Percentiles rank a stretch among this genome's conserved stretches.
These are phyloP conservation scores for Sorex maritimensis DNA, from an alignment of 2,797 vertebrate species.

Conservation along the genomic window DNA sequence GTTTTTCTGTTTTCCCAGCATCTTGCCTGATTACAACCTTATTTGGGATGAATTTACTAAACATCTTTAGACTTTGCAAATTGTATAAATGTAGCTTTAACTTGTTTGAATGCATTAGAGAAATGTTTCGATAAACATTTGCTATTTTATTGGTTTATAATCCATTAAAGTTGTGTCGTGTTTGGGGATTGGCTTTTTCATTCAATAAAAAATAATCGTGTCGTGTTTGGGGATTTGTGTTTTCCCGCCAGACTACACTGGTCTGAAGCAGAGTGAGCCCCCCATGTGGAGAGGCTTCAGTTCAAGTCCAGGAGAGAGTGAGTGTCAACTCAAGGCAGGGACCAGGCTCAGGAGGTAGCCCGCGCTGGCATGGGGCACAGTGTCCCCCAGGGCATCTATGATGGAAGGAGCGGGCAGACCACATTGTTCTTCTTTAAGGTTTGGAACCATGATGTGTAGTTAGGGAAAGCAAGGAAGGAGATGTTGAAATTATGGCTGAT, in stretches of 20 bases:
- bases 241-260: no score
- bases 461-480: not conserved
- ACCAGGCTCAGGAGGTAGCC: no score
- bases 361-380: no score
- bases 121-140: constrained; percentile 28
- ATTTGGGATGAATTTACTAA: not conserved
- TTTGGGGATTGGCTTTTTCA: constrained; percentile 25
- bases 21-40: not conserved
- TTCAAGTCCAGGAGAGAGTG: not conserved
- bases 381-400: no score
- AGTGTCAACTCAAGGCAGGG: not conserved
- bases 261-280: not conserved
- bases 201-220: not conserved
- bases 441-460: not conserved
- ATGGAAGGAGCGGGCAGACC: not conserved
- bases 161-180: not conserved
- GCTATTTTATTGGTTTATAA: constrained; percentile 25
- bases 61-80: not conserved
- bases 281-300: no score
- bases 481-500: not conserved
- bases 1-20: not conserved
- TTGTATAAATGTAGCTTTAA: not conserved
- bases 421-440: not conserved
- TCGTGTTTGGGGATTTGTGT: no score
- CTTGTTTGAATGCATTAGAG: not conserved